Conservation (phyloP, 2,113 vertebrate genomes). For the Cyphomyrus plagiostoma region DNA sequence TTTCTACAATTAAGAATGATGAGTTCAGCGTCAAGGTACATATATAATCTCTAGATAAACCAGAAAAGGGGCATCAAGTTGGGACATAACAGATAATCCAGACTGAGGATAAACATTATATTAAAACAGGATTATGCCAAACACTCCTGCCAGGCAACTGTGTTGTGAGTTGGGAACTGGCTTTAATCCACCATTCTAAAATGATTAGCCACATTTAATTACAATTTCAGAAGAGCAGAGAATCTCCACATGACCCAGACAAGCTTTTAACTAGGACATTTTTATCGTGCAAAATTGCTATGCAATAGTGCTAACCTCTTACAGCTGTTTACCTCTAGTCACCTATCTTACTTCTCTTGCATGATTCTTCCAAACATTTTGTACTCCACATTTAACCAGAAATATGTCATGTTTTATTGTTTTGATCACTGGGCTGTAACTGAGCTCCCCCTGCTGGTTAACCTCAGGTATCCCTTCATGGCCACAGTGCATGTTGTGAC, state of each 20-base stretch:
- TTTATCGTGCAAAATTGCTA: background rate
- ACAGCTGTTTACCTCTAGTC: background rate
- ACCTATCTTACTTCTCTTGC: background rate
- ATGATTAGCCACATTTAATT: background rate
- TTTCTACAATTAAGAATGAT: background rate
- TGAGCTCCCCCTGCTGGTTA: background rate
- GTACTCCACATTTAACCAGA: background rate
- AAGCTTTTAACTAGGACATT: background rate
- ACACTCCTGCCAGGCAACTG: background rate
- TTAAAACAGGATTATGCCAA: background rate
- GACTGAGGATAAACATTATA: background rate
- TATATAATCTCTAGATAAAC: background rate
- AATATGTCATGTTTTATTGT: background rate
- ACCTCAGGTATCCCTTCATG: background rate
- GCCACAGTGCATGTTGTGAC: background rate
- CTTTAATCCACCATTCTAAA: slow-evolving; percentile 1
- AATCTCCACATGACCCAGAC: background rate
- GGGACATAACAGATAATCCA: background rate
- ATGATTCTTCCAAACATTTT: background rate
- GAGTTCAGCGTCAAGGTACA: background rate
- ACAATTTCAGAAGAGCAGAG: background rate
- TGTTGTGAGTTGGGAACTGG: background rate
- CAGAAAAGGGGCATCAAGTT: background rate
- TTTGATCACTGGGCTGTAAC: background rate
- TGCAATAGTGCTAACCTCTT: background rate